Conservation (phyloP, 23 tunicate genomes). For the Pegea sp. region DNA sequence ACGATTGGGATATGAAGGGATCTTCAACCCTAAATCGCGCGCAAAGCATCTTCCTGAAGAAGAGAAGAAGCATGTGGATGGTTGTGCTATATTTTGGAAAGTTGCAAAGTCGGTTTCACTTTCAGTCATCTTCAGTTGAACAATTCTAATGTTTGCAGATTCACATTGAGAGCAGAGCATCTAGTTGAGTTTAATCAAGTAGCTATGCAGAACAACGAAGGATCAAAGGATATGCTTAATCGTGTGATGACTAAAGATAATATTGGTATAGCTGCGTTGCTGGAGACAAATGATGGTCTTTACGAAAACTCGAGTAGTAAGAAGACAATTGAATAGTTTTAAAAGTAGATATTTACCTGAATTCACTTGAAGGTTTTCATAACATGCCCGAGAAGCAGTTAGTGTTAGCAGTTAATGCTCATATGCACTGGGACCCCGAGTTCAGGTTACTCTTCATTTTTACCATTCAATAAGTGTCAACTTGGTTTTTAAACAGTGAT, state of each 20-base stretch:
- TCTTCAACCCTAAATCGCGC: constrained; percentile 83
- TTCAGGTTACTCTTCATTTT: too few relatives aligned
- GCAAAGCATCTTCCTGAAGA: constrained; percentile 85
- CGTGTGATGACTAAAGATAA: constrained; percentile 98
- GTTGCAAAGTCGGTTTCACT: constrained; percentile 26
- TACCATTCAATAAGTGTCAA: too few relatives aligned
- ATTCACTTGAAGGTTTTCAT: background rate
- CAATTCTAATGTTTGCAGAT: constrained; percentile 9
- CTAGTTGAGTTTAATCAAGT: constrained; percentile 92
- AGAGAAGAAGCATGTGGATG: constrained; percentile 85
- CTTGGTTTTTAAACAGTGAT: constrained; percentile 19
- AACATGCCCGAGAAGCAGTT: constrained; percentile 10
- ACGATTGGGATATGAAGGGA: constrained; percentile 70
- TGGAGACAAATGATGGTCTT: constrained; percentile 74
- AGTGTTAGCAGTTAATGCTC: constrained; percentile 79
- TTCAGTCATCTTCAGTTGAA: background rate
- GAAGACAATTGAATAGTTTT: background rate
- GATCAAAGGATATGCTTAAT: constrained; percentile 87
- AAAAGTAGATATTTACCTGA: background rate
- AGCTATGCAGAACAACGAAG: constrained; percentile 91
- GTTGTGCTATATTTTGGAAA: constrained; percentile 99
- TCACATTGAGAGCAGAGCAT: constrained; percentile 55
- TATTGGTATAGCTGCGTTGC: constrained; percentile 84
- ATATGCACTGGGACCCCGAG: constrained; percentile 99
- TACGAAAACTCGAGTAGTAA: constrained; percentile 27